Base-by-base conservation (phyloP, 1,140 invertebrate species). In the Coboldia fuscipes region DNA sequence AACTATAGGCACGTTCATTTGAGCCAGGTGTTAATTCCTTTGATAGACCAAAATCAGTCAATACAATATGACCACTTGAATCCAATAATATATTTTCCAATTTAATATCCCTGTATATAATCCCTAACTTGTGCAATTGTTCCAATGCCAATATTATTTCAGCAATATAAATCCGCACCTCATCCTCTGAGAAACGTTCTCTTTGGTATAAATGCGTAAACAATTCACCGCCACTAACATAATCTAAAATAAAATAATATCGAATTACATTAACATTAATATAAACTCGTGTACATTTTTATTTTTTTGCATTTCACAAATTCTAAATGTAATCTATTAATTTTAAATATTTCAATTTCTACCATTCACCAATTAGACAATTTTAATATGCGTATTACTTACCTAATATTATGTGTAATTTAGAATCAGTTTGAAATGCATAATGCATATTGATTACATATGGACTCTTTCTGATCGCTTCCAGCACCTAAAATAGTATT, bases 81-180 rank as follows among this genome's bases (percentile, higher is more conserved):
- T 88, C 82, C 20, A 93, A 58, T 3, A 93, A 61, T 38, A 93
- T 89, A 51, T 93, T 93, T 56, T 93, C 88, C 30, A 92, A 58
- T 50, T 93, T 92, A 37, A 97, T 89, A 54, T 97, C 90, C 10
- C 90, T 71, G 58, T 97, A 97, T 42, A 97, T 94, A 26, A 96
- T 89, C 45, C 61, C 62, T 53, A 88, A 76, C 61, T 80, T 80
- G 58, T 93, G 88, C 32, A 93, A 60, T 55, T 85, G 81, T 57
- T 92, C 85, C 21, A 93, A 52, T 2, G 88, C 88, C 33, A 92
- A 60, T 46, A 89, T 80, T 44, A 94, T 77, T 63, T 94, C 88
- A 26, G 81, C 86, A 34, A 92, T 78, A 49, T 92, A 89, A 47
- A 90, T 74, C 40, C 76, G 61, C 12, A 89, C 83, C 56, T 85